phyloP scores from a whole-genome alignment of 2,888 invertebrate genomes.

The Catocala nupta region DNA sequence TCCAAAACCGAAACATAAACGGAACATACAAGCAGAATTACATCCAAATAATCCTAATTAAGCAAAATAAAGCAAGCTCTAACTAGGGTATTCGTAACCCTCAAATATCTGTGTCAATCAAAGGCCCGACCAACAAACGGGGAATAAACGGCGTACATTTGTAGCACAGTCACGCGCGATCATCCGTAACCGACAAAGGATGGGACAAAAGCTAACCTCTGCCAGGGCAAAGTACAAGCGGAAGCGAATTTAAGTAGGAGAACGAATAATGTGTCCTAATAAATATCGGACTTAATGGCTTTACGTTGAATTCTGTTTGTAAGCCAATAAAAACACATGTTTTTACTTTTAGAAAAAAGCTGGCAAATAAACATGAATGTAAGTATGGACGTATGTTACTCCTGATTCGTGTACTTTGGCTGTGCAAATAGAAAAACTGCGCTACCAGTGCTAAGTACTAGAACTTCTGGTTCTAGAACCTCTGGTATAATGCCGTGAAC shows the following conservation, averaged over 20 bases:
- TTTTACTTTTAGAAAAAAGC: too few relatives aligned
- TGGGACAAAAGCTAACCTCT: constrained; percentile 44
- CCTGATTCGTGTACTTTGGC: too few relatives aligned
- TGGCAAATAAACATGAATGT: too few relatives aligned
- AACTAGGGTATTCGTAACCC: constrained; percentile 34
- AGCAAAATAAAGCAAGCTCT: constrained; percentile 34
- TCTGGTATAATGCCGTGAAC: too few relatives aligned
- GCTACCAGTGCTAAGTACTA: too few relatives aligned
- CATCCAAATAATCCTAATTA: constrained; percentile 27
- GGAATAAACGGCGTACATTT: constrained; percentile 70
- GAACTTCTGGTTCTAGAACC: too few relatives aligned
- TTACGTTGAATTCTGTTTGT: too few relatives aligned
- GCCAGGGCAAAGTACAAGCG: constrained; percentile 10
- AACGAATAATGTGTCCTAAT: too few relatives aligned
- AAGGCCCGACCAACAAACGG: constrained; percentile 66
- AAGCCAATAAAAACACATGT: too few relatives aligned
- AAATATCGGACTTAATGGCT: too few relatives aligned
- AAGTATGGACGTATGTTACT: too few relatives aligned
- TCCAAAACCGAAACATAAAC: not conserved
- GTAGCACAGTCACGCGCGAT: constrained; percentile 77
- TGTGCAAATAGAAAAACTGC: too few relatives aligned
- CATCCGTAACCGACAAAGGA: constrained; percentile 79
- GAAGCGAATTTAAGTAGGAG: constrained; percentile 3
- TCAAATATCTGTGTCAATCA: constrained; percentile 78
- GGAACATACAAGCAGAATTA: constrained; percentile 3